Base-by-base conservation (phyloP, 1,140 invertebrate species). In the Pararge aegeria region DNA sequence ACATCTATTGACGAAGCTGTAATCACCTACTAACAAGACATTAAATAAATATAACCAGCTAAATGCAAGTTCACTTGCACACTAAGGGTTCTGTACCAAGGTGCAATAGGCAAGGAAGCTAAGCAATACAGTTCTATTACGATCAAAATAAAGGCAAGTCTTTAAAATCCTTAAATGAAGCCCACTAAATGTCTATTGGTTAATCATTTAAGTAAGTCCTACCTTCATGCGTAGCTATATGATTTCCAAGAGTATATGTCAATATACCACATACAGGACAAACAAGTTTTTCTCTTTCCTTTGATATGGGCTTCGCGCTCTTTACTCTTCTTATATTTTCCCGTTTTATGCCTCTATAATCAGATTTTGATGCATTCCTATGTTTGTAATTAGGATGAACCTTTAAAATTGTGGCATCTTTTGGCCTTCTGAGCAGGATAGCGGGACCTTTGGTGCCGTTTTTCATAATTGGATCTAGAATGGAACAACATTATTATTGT, bases 231-330 rank as follows among this genome's bases (percentile, higher is more conserved):
- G 81, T 89, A 34, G 81, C 66, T 50, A 90, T 80, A 64, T 90
- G 89, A 62, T 88, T 87, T 49, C 85, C 83, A 20, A 90, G 63
- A 19, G 80, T 86, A 62, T 62, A 90, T 2, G 89, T 90, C 20
- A 90, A 71, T 55, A 90, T 85, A 12, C 89, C 89, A 71, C 89
- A 90, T 5, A 90, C 75, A 20, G 89, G 89, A 57, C 89, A 90
- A 0, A 90, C 84, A 55, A 88, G 75, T 69, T 90, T 90, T 59
- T 90, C 89, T 30, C 77, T 80, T 53, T 80, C 78, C 55, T 80
- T 87, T 13, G 64, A 46, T 9, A 69, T 64, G 4, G 64, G 55
- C 46, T 71, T 73, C 34, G 63, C 52, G 42, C 40, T 51, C 27
- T 73, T 74, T 3, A 78, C 72, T 56, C 76, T 54, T 57, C 61